These are phyloP conservation scores for Akabosia matsudoensis DNA, from an alignment of 1,140 invertebrate species.

Conservation along the genomic window DNA sequence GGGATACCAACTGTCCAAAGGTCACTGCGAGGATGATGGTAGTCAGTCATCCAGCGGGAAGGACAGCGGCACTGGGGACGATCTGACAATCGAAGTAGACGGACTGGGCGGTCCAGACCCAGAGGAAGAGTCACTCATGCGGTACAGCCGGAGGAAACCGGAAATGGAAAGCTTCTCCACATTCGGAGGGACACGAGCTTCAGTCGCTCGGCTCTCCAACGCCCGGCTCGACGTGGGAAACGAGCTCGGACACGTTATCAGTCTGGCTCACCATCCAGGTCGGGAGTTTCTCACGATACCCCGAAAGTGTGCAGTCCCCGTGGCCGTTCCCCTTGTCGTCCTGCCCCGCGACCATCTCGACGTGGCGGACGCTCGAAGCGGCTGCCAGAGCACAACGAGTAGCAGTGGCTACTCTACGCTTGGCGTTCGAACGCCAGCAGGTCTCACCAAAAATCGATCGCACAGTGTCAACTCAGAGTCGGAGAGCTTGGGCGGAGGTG, in stretches of 20 bases:
- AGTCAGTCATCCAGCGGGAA: constrained; percentile 40
- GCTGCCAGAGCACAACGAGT: constrained; percentile 33
- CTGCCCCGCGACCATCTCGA: neutral
- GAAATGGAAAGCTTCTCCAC: constrained; percentile 43
- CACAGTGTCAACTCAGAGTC: constrained; percentile 33
- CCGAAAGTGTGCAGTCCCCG: constrained; percentile 30
- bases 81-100: constrained; percentile 32
- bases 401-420: constrained; percentile 39
- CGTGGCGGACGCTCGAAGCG: constrained; percentile 16
- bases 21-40: constrained; percentile 31
- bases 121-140: constrained; percentile 35
- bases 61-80: constrained; percentile 43
- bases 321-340: constrained; percentile 18
- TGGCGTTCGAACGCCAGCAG: constrained; percentile 15
- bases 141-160: constrained; percentile 25
- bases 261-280: constrained; percentile 33
- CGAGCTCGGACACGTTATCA: constrained; percentile 33
- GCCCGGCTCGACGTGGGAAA: constrained; percentile 26
- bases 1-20: constrained; percentile 5
- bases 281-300: constrained; percentile 36
- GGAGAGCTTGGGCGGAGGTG: constrained; percentile 26
- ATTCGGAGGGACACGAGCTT: constrained; percentile 39
- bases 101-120: constrained; percentile 16
- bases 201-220: constrained; percentile 33
- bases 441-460: constrained; percentile 22